Conservation (phyloP, 2,797 vertebrate species). For the Alauda arvensis region DNA sequence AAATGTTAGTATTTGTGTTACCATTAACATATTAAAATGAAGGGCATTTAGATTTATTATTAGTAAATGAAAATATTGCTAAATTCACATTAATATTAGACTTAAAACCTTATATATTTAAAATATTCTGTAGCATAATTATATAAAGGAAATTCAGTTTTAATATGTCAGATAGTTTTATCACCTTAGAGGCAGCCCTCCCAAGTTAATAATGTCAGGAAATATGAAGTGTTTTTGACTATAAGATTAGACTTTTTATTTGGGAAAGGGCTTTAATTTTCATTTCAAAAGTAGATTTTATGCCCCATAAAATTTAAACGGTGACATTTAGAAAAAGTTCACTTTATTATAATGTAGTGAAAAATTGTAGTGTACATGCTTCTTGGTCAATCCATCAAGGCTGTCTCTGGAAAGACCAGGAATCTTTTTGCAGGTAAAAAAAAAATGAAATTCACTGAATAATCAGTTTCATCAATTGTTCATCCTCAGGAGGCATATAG, state of each 20-base stretch:
- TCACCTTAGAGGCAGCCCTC: constrained; percentile 51
- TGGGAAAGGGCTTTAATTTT: constrained; percentile 66
- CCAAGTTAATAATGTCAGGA: constrained; percentile 69
- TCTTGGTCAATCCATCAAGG: constrained; percentile 58
- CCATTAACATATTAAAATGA: constrained; percentile 34
- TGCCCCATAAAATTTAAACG: constrained; percentile 69
- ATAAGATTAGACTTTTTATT: constrained; percentile 65
- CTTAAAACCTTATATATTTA: constrained; percentile 44
- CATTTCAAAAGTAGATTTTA: constrained; percentile 72
- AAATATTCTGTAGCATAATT: constrained; percentile 62
- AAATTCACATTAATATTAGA: constrained; percentile 26
- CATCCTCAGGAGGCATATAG: constrained; percentile 1
- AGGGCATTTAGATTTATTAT: constrained; percentile 44
- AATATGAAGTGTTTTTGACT: constrained; percentile 64
- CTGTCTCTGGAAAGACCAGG: constrained; percentile 32
- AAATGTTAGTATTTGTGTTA: constrained; percentile 41
- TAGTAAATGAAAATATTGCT: constrained; percentile 56
- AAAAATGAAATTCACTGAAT: constrained; percentile 6
- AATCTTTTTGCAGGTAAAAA: constrained; percentile 50
- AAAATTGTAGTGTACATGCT: constrained; percentile 56
- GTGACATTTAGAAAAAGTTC: constrained; percentile 73
- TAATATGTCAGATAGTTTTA: constrained; percentile 65
- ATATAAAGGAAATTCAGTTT: constrained; percentile 58
- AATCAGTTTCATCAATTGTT: constrained; percentile 30
- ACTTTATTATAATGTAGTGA: constrained; percentile 65